Percentiles rank a stretch among this genome's conserved stretches.
Evolutionary conservation across 2,888 invertebrate genomes (phyloP).

Genomic region (Poecilus cupreus): DNA sequence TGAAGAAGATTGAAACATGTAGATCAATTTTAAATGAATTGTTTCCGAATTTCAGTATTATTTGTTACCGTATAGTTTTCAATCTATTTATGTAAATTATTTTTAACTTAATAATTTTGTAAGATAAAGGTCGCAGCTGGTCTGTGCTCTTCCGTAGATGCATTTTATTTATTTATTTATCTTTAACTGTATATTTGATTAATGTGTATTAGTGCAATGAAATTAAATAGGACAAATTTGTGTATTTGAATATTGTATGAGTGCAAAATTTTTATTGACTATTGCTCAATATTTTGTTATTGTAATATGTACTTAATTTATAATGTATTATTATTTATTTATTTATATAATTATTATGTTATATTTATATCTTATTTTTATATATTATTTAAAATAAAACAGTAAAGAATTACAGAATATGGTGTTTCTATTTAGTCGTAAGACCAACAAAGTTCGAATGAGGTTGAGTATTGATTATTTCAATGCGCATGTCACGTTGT

Average conservation of each 20-base stretch:
- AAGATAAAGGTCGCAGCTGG: not conserved
- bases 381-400: slow-evolving; percentile 45
- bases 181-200: not conserved
- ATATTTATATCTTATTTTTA: slow-evolving; percentile 36
- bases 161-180: slow-evolving; percentile 23
- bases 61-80: slow-evolving; percentile 13
- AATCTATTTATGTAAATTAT: slow-evolving; percentile 1
- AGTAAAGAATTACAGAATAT: slow-evolving; percentile 20
- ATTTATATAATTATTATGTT: not conserved
- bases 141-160: not conserved
- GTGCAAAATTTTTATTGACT: not conserved
- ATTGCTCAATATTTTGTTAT: slow-evolving; percentile 20
- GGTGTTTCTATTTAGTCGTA: slow-evolving; percentile 7
- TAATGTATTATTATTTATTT: slow-evolving; percentile 16
- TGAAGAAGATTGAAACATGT: slow-evolving; percentile 38
- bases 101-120: too few species aligned
- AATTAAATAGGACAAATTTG: not conserved
- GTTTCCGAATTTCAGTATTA: slow-evolving; percentile 36
- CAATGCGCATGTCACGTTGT: slow-evolving; percentile 53
- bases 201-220: not conserved
- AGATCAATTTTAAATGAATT: not conserved
- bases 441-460: slow-evolving; percentile 32
- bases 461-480: slow-evolving; percentile 48
- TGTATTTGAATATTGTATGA: slow-evolving; percentile 8
- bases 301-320: slow-evolving; percentile 28